A percentile compares a stretch with the other conserved stretches of the same genome.
Evolutionary conservation across 2,113 vertebrate genomes (phyloP).

Genomic region (Rhegmatorhina hoffmannsi): DNA sequence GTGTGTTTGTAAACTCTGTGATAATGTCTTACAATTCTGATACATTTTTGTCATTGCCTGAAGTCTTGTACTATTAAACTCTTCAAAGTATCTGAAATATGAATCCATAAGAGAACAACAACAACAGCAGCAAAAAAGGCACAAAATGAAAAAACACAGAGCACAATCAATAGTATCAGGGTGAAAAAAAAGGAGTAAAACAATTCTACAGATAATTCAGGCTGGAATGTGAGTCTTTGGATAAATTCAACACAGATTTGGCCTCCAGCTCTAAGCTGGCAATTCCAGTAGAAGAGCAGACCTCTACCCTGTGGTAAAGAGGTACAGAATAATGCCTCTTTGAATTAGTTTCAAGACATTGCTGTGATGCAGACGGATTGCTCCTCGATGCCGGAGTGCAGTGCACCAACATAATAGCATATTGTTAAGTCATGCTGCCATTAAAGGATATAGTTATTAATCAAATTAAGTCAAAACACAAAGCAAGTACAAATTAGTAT

Average conservation of each 20-base stretch:
- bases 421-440: slow-evolving; percentile 65
- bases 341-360: slow-evolving; percentile 76
- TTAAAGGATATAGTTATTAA: slow-evolving; percentile 69
- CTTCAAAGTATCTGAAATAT: neutral
- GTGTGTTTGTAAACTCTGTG: neutral
- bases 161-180: slow-evolving; percentile 27
- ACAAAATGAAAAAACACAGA: neutral
- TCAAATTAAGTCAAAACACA: slow-evolving; percentile 71
- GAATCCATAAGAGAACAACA: neutral
- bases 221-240: slow-evolving; percentile 72
- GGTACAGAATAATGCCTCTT: slow-evolving; percentile 75
- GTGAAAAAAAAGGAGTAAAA: slow-evolving; percentile 23
- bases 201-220: slow-evolving; percentile 63
- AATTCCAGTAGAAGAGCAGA: slow-evolving; percentile 68
- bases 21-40: neutral
- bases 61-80: neutral
- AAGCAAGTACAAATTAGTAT: slow-evolving; percentile 64
- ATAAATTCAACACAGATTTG: slow-evolving; percentile 81
- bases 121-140: neutral
- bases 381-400: slow-evolving; percentile 62
- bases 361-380: slow-evolving; percentile 68
- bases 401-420: slow-evolving; percentile 62
- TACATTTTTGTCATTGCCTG: neutral
- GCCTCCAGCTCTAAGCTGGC: slow-evolving; percentile 70
- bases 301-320: slow-evolving; percentile 68